Evolutionary conservation across 2,113 vertebrate genomes (phyloP).

Genomic region (Bos javanicus): DNA sequence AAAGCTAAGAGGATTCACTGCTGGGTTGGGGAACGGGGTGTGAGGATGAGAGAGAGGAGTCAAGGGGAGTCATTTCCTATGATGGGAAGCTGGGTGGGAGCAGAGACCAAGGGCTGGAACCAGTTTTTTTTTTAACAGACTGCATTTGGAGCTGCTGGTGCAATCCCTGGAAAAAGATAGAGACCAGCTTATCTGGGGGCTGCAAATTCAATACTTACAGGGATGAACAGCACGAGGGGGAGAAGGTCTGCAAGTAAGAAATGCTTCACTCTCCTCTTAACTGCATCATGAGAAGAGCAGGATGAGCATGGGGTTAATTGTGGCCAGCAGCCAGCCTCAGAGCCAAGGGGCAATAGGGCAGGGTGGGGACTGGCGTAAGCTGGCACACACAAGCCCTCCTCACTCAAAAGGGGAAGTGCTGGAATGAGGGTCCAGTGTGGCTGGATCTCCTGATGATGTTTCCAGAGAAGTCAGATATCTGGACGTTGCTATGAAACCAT

Average conservation of each 20-base stretch:
- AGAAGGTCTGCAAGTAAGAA: not conserved
- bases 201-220: not conserved
- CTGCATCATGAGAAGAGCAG: not conserved
- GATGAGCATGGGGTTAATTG: not conserved
- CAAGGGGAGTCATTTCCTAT: not conserved
- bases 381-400: not conserved
- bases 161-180: not conserved
- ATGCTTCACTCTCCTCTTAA: too few relatives aligned
- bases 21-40: not conserved
- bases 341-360: not conserved
- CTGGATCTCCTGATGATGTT: not conserved
- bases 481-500: not conserved
- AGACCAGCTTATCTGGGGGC: not conserved
- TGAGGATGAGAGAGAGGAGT: not conserved
- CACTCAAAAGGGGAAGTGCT: not conserved
- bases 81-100: not conserved
- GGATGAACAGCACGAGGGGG: accelerated
- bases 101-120: not conserved
- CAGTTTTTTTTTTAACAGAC: not conserved
- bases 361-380: not conserved
- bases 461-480: not conserved
- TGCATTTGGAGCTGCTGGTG: not conserved
- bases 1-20: not conserved
- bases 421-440: not conserved
- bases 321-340: not conserved